Evolutionary conservation across 2,888 invertebrate genomes (phyloP).

Genomic region (Neoascia interrupta): DNA sequence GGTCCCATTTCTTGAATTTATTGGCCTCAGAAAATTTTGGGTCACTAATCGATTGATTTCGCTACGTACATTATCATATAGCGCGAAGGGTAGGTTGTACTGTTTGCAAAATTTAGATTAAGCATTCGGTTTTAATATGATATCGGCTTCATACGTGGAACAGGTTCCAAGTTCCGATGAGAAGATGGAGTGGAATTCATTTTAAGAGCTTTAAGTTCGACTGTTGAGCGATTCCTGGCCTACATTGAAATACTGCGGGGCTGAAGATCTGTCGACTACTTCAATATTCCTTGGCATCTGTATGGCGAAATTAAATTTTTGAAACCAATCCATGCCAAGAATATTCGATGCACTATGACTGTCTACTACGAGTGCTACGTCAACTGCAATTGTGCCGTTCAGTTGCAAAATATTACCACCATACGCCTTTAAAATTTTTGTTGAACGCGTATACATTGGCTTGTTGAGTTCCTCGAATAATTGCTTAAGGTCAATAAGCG

Average conservation of each 20-base stretch:
- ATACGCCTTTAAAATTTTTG: slow-evolving; percentile 19
- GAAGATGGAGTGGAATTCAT: slow-evolving; percentile 15
- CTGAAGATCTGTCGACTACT: background rate
- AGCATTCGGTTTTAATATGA: slow-evolving; percentile 7
- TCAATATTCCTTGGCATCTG: background rate
- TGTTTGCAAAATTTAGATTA: slow-evolving; percentile 21
- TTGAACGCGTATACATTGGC: too few relatives aligned
- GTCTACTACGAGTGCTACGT: background rate
- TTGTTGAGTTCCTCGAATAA: background rate
- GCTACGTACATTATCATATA: slow-evolving; percentile 10
- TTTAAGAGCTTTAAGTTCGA: background rate
- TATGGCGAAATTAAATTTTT: background rate
- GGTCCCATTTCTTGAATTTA: background rate
- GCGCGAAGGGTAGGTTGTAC: slow-evolving; percentile 5
- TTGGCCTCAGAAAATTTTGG: background rate
- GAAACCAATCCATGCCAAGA: background rate
- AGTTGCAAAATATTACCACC: slow-evolving; percentile 1
- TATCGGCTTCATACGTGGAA: slow-evolving; percentile 9
- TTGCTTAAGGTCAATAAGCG: background rate
- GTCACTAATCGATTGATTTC: slow-evolving; percentile 27
- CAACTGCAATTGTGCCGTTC: background rate
- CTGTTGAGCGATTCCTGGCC: background rate
- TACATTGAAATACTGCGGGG: background rate
- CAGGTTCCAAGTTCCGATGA: slow-evolving; percentile 1
- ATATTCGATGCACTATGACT: background rate